Percentiles rank a stretch among this genome's conserved stretches.
Evolutionary conservation across 2,888 invertebrate genomes (phyloP).

Genomic region (Synergus itoensis): DNA sequence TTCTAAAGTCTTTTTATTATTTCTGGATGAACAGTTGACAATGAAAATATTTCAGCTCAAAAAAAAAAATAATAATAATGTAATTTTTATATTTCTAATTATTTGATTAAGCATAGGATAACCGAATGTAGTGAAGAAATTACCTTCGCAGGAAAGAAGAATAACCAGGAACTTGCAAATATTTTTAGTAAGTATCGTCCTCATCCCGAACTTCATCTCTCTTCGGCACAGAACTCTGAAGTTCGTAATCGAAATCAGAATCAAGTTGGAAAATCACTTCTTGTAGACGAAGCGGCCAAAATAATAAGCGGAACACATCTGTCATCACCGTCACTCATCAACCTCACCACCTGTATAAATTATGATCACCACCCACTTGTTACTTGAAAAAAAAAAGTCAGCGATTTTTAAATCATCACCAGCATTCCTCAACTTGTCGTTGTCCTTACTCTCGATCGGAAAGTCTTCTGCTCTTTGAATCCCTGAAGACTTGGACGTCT

Average conservation of each 20-base stretch:
- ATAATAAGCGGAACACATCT: constrained; percentile 62
- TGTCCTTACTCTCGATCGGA: neutral
- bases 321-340: constrained; percentile 71
- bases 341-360: constrained; percentile 60
- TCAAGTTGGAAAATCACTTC: constrained; percentile 53
- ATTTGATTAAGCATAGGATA: constrained; percentile 7
- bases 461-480: neutral
- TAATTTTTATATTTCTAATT: neutral
- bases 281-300: constrained; percentile 54
- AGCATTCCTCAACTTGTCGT: no score
- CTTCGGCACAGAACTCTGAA: constrained; percentile 36
- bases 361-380: constrained; percentile 49
- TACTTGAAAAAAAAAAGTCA: neutral
- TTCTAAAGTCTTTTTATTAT: no score
- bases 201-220: constrained; percentile 56
- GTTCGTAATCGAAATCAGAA: constrained; percentile 42
- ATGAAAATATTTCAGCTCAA: neutral
- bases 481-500: constrained; percentile 7
- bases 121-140: neutral
- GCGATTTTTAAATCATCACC: neutral
- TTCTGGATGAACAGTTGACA: no score
- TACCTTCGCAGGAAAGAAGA: constrained; percentile 62
- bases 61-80: no score
- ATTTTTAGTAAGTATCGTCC: constrained; percentile 46
- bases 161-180: constrained; percentile 54